These are phyloP conservation scores for Salticus scenicus DNA, from an alignment of 2,888 invertebrate species.

Conservation along the genomic window DNA sequence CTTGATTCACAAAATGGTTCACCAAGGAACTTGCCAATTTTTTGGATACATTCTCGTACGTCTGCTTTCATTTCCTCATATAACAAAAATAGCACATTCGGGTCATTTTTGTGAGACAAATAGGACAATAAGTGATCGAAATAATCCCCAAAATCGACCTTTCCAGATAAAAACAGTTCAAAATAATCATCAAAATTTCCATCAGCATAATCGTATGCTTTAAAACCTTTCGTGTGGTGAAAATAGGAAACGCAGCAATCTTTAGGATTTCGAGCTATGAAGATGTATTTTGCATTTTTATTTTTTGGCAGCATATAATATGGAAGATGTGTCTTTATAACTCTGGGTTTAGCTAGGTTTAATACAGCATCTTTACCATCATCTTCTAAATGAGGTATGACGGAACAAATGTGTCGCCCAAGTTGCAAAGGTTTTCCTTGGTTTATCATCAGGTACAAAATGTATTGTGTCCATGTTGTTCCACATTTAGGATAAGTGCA, in stretches of 20 bases:
- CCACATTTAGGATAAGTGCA: conserved; percentile 64
- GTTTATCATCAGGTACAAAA: conserved; percentile 34
- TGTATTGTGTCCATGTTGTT: conserved; percentile 59
- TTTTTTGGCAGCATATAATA: conserved; percentile 61
- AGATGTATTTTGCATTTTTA: conserved; percentile 73
- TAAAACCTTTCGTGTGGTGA: conserved; percentile 73
- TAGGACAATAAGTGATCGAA: conserved; percentile 63
- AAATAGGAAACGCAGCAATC: conserved; percentile 77
- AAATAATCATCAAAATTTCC: conserved; percentile 75
- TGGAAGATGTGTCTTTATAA: conserved; percentile 73
- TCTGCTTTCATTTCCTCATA: conserved; percentile 76
- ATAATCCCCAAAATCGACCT: conserved; percentile 72
- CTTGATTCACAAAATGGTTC: conserved; percentile 3
- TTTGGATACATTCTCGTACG: conserved; percentile 47
- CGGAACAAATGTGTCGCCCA: conserved; percentile 14
- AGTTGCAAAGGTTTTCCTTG: conserved; percentile 18
- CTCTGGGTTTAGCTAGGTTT: conserved; percentile 25
- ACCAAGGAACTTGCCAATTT: conserved; percentile 71
- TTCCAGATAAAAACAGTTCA: conserved; percentile 75
- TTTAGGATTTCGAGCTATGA: conserved; percentile 77
- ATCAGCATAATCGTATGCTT: conserved; percentile 31
- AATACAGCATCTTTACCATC: conserved; percentile 16
- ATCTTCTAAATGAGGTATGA: conserved; percentile 48
- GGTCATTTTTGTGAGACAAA: conserved; percentile 69
- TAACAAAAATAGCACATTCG: conserved; percentile 75